These are phyloP conservation scores for Octonoba sinensis DNA, from an alignment of 2,888 invertebrate species.

Conservation along the genomic window DNA sequence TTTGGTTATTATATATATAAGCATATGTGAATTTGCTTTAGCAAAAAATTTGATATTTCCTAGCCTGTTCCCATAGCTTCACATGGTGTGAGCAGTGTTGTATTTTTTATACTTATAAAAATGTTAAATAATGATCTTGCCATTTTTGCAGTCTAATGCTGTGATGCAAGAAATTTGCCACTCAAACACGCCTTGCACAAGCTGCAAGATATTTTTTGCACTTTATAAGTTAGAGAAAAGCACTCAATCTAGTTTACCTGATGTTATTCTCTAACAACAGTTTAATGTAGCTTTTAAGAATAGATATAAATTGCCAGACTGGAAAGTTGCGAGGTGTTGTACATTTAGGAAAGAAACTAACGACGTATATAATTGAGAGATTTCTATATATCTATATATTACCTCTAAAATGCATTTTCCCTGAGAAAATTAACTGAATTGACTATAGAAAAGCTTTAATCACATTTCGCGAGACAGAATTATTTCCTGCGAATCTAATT, in stretches of 20 bases:
- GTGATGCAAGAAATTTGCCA: conserved; percentile 54
- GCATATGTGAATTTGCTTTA: no score
- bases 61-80: no score
- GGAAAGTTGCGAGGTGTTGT: neutral
- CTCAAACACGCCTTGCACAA: conserved; percentile 51
- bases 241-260: conserved; percentile 50
- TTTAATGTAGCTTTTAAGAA: conserved; percentile 35
- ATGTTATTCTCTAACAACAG: conserved; percentile 53
- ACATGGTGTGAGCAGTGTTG: conserved; percentile 3
- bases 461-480: no score
- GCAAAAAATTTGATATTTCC: no score
- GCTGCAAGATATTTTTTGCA: conserved; percentile 56
- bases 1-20: no score
- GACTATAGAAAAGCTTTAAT: no score
- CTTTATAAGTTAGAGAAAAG: conserved; percentile 45
- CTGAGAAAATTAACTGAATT: no score
- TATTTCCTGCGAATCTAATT: no score
- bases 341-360: no score
- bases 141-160: conserved; percentile 57
- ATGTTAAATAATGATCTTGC: conserved; percentile 41
- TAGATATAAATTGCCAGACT: conserved; percentile 21
- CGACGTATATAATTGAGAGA: no score
- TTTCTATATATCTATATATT: no score
- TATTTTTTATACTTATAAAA: conserved; percentile 46
- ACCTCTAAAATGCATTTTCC: no score